Conservation (phyloP, 2,888 invertebrate species). For the Drosophila formosana region DNA sequence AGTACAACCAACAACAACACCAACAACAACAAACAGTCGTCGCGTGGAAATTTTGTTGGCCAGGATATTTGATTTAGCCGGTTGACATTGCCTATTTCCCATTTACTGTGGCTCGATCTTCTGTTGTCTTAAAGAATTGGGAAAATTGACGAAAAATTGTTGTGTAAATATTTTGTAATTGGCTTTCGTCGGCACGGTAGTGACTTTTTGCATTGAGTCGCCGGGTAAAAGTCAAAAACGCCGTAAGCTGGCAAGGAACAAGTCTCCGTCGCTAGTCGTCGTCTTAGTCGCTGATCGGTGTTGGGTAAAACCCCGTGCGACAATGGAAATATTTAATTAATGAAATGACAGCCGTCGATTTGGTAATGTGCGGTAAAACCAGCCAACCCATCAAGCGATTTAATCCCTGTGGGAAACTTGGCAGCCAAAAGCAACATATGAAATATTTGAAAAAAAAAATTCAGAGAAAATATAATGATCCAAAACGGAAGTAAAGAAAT, state of each 20-base stretch:
- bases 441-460: background rate
- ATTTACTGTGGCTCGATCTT: background rate
- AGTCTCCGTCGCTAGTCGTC: constrained; percentile 19
- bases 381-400: constrained; percentile 11
- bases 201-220: constrained; percentile 30
- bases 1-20: constrained; percentile 28
- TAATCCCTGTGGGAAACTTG: constrained; percentile 31
- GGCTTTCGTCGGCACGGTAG: constrained; percentile 58
- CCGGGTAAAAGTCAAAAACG: constrained; percentile 13
- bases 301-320: constrained; percentile 36
- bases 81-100: constrained; percentile 48
- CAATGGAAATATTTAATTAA: constrained; percentile 42
- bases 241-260: constrained; percentile 36
- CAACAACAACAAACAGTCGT: constrained; percentile 16
- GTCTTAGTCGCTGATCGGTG: constrained; percentile 36
- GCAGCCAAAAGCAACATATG: background rate
- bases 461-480: background rate
- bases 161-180: constrained; percentile 76
- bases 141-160: constrained; percentile 60
- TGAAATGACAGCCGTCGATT: constrained; percentile 21
- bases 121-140: constrained; percentile 56
- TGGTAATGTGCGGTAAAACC: constrained; percentile 57
- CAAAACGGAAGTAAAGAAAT: background rate
- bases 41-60: constrained; percentile 32
- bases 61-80: constrained; percentile 60